phyloP scores from a whole-genome alignment of 1,140 invertebrate genomes.

The Macrostomum lignano region DNA sequence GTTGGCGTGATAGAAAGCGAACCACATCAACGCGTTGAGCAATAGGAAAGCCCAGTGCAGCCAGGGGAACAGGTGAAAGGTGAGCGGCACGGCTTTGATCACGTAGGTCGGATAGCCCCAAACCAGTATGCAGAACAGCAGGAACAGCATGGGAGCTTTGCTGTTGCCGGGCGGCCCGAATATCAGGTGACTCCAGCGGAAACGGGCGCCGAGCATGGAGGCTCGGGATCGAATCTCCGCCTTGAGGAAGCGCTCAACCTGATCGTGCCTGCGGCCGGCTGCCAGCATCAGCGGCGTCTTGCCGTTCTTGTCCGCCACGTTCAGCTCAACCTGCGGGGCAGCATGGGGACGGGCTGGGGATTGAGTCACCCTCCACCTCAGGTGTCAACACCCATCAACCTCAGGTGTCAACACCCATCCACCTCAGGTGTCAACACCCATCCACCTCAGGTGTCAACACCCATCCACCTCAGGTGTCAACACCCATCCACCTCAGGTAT shows the following conservation, averaged over 20 bases:
- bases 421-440: too few relatives aligned
- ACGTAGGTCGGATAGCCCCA: conserved; percentile 80
- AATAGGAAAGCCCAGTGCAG: conserved; percentile 63
- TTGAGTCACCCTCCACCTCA: too few relatives aligned
- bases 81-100: conserved; percentile 33
- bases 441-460: too few relatives aligned
- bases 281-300: conserved; percentile 62
- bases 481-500: too few relatives aligned
- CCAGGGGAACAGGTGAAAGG: conserved; percentile 44
- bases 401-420: too few relatives aligned
- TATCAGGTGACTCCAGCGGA: not conserved
- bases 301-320: conserved; percentile 57
- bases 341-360: too few relatives aligned
- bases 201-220: conserved; percentile 3
- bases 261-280: conserved; percentile 49
- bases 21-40: conserved; percentile 64
- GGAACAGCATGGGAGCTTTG: conserved; percentile 53
- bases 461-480: too few relatives aligned
- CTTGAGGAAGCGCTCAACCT: conserved; percentile 47
- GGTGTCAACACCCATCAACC: too few relatives aligned
- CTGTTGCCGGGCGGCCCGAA: conserved; percentile 62
- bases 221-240: conserved; percentile 33
- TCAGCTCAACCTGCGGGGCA: conserved; percentile 52
- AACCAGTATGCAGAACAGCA: conserved; percentile 48
- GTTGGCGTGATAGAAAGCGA: conserved; percentile 60